Evolutionary conservation across 1,140 invertebrate genomes (phyloP).

Genomic region (Lethocerus indicus): DNA sequence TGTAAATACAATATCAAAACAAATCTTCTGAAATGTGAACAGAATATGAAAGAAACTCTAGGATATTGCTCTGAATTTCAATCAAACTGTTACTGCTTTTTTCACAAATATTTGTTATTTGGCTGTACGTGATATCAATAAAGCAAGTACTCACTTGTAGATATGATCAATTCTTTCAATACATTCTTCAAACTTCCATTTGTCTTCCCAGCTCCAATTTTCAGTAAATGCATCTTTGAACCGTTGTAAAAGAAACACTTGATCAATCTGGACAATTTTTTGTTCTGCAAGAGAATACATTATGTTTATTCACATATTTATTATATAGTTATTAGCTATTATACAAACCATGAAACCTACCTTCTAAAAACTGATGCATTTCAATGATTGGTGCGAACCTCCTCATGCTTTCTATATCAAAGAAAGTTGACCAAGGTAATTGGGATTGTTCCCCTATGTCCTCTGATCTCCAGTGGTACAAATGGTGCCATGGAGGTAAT

Average conservation of each 20-base stretch:
- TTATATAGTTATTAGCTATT: not conserved
- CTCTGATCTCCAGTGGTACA: slow-evolving; percentile 76
- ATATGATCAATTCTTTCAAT: slow-evolving; percentile 20
- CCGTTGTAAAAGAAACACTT: slow-evolving; percentile 67
- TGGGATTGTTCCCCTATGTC: slow-evolving; percentile 30
- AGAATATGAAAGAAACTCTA: no score
- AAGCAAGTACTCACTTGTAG: no score
- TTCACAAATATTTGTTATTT: no score
- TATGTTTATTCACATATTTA: not conserved
- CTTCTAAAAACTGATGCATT: slow-evolving; percentile 60
- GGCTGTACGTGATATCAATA: no score
- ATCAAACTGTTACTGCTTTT: no score
- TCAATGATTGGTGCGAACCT: slow-evolving; percentile 76
- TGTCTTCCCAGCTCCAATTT: slow-evolving; percentile 50
- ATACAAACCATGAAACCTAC: slow-evolving; percentile 27
- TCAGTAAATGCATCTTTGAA: slow-evolving; percentile 44
- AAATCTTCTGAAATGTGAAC: no score
- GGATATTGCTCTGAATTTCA: no score
- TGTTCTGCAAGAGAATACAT: slow-evolving; percentile 20
- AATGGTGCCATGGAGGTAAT: slow-evolving; percentile 74
- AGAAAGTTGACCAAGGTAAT: slow-evolving; percentile 67
- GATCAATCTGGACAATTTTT: slow-evolving; percentile 39
- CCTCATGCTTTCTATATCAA: slow-evolving; percentile 64
- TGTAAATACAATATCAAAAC: no score
- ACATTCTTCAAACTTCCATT: slow-evolving; percentile 47